Conservation (phyloP, 1,140 invertebrate genomes). For the Scaptomyza montana region DNA sequence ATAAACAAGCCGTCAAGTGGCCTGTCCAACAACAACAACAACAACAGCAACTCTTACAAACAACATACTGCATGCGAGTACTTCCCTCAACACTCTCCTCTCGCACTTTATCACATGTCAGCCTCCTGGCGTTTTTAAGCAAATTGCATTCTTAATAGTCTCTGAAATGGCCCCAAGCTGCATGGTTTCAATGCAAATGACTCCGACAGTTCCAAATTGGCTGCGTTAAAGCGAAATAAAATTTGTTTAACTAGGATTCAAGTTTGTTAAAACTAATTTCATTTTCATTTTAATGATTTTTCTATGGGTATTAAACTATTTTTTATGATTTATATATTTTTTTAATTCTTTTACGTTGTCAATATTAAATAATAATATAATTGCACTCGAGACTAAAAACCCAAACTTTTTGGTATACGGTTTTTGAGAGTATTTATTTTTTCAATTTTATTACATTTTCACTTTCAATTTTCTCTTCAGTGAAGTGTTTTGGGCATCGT, state of each 20-base stretch:
- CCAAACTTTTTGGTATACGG: neutral
- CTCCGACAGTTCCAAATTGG: constrained; percentile 48
- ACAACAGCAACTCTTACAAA: constrained; percentile 41
- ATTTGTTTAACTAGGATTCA: neutral
- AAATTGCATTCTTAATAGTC: constrained; percentile 74
- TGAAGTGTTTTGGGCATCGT: constrained; percentile 5
- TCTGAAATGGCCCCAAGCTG: constrained; percentile 28
- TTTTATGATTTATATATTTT: neutral
- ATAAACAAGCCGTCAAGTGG: constrained; percentile 68
- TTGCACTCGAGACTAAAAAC: neutral
- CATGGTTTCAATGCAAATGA: constrained; percentile 55
- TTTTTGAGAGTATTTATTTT: constrained; percentile 3
- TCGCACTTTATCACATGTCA: constrained; percentile 36
- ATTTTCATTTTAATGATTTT: too few species aligned
- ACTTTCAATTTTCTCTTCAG: constrained; percentile 13
- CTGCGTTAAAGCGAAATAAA: neutral
- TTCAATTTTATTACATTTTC: constrained; percentile 5
- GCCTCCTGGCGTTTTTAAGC: constrained; percentile 47
- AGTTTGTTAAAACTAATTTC: neutral
- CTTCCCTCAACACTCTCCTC: too few species aligned
- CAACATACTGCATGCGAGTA: constrained; percentile 3
- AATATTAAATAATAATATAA: neutral
- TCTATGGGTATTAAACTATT: too few species aligned
- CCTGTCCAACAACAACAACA: constrained; percentile 43
- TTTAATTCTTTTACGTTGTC: neutral